These are phyloP conservation scores for Meganola albula DNA, from an alignment of 2,888 invertebrate genomes.

Conservation along the genomic window DNA sequence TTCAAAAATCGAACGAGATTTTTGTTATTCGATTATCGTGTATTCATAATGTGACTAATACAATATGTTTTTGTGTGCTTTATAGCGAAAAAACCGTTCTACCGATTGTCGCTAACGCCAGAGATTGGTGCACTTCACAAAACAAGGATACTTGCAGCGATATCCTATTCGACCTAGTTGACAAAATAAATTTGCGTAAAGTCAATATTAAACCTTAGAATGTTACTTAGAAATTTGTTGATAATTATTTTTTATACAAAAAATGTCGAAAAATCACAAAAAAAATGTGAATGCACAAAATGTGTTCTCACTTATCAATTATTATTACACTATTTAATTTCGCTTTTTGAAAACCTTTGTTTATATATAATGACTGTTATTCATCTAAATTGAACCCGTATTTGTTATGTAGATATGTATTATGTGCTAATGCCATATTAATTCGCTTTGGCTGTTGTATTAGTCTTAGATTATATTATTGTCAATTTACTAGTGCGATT, in stretches of 20 bases:
- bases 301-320: constrained; percentile 44
- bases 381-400: constrained; percentile 45
- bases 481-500: constrained; percentile 72
- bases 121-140: constrained; percentile 64
- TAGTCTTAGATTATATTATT: constrained; percentile 62
- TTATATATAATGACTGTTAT: constrained; percentile 73
- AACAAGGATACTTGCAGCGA: constrained; percentile 45
- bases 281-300: constrained; percentile 73
- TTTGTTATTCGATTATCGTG: constrained; percentile 20
- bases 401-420: constrained; percentile 38
- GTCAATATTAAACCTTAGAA: constrained; percentile 49
- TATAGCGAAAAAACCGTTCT: constrained; percentile 66
- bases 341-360: constrained; percentile 61
- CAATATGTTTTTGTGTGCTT: constrained; percentile 59
- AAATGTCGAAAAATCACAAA: constrained; percentile 57
- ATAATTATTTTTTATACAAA: constrained; percentile 65
- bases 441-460: constrained; percentile 75
- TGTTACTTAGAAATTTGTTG: constrained; percentile 34
- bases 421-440: constrained; percentile 63
- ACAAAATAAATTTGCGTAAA: constrained; percentile 50
- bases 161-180: constrained; percentile 50
- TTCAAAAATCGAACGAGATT: constrained; percentile 15
- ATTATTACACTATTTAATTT: constrained; percentile 33
- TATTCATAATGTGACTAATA: constrained; percentile 38
- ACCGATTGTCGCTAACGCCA: constrained; percentile 68